Conservation (phyloP, 1,140 invertebrate species). For the Temnothorax curvispinosus region DNA sequence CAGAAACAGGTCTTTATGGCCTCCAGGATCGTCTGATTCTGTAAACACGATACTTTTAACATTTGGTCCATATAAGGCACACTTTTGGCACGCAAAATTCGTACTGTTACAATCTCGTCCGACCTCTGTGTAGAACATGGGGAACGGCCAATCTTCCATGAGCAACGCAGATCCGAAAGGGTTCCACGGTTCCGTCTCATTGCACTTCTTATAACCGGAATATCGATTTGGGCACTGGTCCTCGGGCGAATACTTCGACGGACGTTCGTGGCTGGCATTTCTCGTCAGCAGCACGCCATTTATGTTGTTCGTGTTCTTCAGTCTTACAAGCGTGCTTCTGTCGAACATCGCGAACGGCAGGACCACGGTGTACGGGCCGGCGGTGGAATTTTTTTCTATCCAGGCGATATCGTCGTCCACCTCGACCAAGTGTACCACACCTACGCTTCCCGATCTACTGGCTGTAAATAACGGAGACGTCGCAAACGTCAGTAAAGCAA, state of each 20-base stretch:
- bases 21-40: constrained; percentile 81
- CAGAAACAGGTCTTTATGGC: constrained; percentile 86
- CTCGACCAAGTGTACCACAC: constrained; percentile 92
- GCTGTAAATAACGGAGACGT: constrained; percentile 83
- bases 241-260: constrained; percentile 89
- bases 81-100: no score
- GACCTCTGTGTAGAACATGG: constrained; percentile 91
- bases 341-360: constrained; percentile 89
- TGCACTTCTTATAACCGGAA: constrained; percentile 86
- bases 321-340: constrained; percentile 84
- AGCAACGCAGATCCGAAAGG: constrained; percentile 90
- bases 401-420: constrained; percentile 89
- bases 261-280: constrained; percentile 75
- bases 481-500: not conserved
- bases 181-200: constrained; percentile 90
- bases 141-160: constrained; percentile 92
- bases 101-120: no score
- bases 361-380: constrained; percentile 90
- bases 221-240: constrained; percentile 93
- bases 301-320: constrained; percentile 86
- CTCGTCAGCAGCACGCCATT: constrained; percentile 87
- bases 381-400: constrained; percentile 89
- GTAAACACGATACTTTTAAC: constrained; percentile 45
- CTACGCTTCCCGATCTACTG: constrained; percentile 91
- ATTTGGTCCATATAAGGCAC: no score